phyloP scores from a whole-genome alignment of 2,113 vertebrate species.

The Rattus norvegicus region GRCr8 NC_086023.1:62894501-62895000 shows the following conservation, averaged over 20 bases:
- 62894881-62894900: background rate
- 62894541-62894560: background rate
- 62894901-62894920: background rate
- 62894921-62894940: background rate
- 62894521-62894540: background rate
- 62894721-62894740: background rate
- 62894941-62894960: no score
- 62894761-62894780: background rate
- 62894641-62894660: background rate
- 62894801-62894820: background rate
- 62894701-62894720: background rate
- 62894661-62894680: background rate
- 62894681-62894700: background rate
- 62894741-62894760: background rate
- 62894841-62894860: background rate
- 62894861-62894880: background rate
- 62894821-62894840: background rate
- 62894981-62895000: no score
- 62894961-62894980: no score
- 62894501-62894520: background rate
- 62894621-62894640: background rate
- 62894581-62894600: background rate
- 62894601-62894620: background rate
- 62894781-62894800: background rate
- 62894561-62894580: background rate